Conservation (phyloP, 2,888 invertebrate species). For the Platycnemis pennipes region DNA sequence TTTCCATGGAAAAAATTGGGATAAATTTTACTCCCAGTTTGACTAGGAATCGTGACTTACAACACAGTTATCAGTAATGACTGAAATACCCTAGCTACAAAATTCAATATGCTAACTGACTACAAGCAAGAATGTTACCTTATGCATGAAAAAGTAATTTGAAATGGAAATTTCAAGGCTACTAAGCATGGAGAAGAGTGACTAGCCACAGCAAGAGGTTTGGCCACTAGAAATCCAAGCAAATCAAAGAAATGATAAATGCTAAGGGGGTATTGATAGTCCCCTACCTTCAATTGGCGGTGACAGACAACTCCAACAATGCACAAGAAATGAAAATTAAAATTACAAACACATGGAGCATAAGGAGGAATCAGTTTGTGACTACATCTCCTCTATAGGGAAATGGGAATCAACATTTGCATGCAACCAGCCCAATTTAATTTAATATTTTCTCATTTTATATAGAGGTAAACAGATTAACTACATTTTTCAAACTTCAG, state of each 20-base stretch:
- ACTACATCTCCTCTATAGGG: not conserved
- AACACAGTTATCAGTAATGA: not conserved
- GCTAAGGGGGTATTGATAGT: slow-evolving; percentile 32
- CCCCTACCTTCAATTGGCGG: slow-evolving; percentile 57
- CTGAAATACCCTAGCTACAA: not conserved
- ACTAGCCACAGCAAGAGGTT: not conserved
- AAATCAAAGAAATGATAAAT: slow-evolving; percentile 13
- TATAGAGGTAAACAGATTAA: not conserved
- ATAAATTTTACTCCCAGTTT: too few relatives aligned
- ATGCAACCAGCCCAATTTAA: slow-evolving; percentile 34
- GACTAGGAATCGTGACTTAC: not conserved
- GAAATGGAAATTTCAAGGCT: not conserved
- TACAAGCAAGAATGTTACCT: not conserved
- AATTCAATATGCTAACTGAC: not conserved
- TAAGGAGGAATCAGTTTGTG: slow-evolving; percentile 40
- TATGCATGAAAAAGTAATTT: not conserved
- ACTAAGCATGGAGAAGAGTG: not conserved
- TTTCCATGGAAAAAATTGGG: too few relatives aligned
- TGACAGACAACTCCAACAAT: slow-evolving; percentile 63
- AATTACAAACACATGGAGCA: slow-evolving; percentile 58
- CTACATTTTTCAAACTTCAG: not conserved
- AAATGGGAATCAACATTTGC: not conserved
- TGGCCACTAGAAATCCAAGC: not conserved
- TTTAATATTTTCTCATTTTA: not conserved
- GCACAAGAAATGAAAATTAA: slow-evolving; percentile 62